Evolutionary conservation across 2,113 vertebrate genomes (phyloP), one percentile per base, ranked within the genome.

Genomic region (Odontophorus gujanensis): DNA sequence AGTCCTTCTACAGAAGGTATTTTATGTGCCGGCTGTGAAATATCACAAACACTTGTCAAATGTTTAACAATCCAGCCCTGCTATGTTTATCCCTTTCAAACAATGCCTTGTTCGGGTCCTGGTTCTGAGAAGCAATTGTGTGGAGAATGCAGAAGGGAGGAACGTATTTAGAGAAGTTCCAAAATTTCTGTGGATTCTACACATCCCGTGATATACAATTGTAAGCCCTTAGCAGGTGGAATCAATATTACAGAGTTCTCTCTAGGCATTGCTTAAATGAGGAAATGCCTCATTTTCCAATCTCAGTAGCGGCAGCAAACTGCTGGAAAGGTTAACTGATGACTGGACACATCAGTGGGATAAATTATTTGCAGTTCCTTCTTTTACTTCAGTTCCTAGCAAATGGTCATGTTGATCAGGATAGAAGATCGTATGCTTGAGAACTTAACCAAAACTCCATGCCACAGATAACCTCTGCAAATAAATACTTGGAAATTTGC

Each of bases 1-100:
- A 25, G 38, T 79, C 32, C 50, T 90, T 93, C 76, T 55, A 84
- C 76, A 47, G 26, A 62, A 62, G 55, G 69, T 82, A 90, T 96
- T 96, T 96, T 87, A 80, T 85, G 84, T 87, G 72, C 90, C 96
- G 96, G 95, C 93, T 96, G 93, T 92, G 76, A 96, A 97, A 93
- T 96, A 93, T 94, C 94, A 95, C 94, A 95, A 94, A 92, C 85
- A 95, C 96, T 93, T 97, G 92, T 93, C 93, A 95, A 95, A 94
- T 91, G 80, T 94, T 95, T 95, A 91, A 94, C 76, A 94, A 72
- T 90, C 86, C 87, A 92, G 87, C 53, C 55, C 71, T 81, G 55
- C 75, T 94, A 53, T 96, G 89, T 95, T 95, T 96, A 96, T 95
- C 65, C 91, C 81, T 94, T 91, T 89, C 81, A 93, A 95, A 93